A percentile compares a stretch with the other conserved stretches of the same genome.
Evolutionary conservation across 2,888 invertebrate species (phyloP).

Genomic region (Nemurella pictetii): DNA sequence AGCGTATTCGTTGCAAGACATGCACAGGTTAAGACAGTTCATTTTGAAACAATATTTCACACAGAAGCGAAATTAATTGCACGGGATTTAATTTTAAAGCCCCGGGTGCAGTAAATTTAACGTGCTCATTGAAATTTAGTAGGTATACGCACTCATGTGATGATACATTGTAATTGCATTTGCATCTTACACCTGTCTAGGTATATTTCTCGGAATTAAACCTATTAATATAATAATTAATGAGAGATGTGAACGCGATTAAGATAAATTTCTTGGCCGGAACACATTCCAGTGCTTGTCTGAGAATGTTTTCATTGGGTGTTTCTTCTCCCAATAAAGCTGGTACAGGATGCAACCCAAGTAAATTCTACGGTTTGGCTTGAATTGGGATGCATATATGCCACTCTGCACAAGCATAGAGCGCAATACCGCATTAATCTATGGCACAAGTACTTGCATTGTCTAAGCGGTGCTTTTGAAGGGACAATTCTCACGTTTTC

Average conservation of each 20-base stretch:
- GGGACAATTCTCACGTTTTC: too few relatives aligned
- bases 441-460: too few relatives aligned
- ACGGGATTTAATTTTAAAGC: neutral
- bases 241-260: too few relatives aligned
- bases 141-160: neutral
- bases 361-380: too few relatives aligned
- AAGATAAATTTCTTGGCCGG: too few relatives aligned
- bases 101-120: neutral
- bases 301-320: neutral
- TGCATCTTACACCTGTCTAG: neutral
- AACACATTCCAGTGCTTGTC: neutral
- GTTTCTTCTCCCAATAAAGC: too few relatives aligned
- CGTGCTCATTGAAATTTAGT: neutral
- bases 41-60: neutral
- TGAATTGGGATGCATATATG: too few relatives aligned
- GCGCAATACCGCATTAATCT: too few relatives aligned
- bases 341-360: too few relatives aligned
- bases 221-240: neutral
- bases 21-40: too few relatives aligned
- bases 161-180: neutral
- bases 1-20: neutral
- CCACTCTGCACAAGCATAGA: too few relatives aligned
- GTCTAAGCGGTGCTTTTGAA: too few relatives aligned
- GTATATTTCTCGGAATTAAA: neutral
- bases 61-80: neutral